A percentile compares a stretch with the other conserved stretches of the same genome.
Evolutionary conservation across 2,797 vertebrate species (phyloP).

Genomic region (Acestrorhynchus altus): DNA sequence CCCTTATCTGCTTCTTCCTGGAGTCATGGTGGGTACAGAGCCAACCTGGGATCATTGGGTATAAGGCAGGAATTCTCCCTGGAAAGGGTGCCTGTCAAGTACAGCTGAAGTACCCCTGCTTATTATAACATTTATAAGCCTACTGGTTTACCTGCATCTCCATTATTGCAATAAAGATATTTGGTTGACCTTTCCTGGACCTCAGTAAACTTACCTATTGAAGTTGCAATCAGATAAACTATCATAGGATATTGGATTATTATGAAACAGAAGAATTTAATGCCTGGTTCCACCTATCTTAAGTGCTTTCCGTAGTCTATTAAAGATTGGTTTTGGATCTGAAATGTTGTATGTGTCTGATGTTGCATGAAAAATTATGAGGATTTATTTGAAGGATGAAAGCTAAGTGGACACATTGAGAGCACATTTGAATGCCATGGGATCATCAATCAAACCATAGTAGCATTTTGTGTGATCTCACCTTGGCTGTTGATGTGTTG

Average conservation of each 20-base stretch:
- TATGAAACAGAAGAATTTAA: not conserved
- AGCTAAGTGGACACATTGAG: not conserved
- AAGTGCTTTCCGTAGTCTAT: not conserved
- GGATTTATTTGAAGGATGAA: slow-evolving; percentile 5
- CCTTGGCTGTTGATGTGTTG: slow-evolving; percentile 79
- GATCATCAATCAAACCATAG: not conserved
- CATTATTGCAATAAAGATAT: too few species aligned
- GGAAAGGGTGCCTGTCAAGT: too few species aligned
- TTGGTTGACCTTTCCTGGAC: too few species aligned
- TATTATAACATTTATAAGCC: too few species aligned
- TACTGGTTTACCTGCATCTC: too few species aligned
- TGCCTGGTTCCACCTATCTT: not conserved
- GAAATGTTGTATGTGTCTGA: not conserved
- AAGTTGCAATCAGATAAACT: not conserved
- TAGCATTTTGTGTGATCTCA: slow-evolving; percentile 64
- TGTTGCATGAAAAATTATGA: not conserved
- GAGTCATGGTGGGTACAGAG: too few species aligned
- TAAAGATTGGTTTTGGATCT: not conserved
- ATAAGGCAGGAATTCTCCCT: too few species aligned
- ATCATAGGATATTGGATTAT: not conserved
- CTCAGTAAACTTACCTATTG: too few species aligned
- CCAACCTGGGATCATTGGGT: too few species aligned
- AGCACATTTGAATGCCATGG: slow-evolving; percentile 7
- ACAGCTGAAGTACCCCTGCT: too few species aligned
- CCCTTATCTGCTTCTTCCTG: too few species aligned